Evolutionary conservation across 2,797 vertebrate genomes (phyloP).

Genomic region (Alectoris magna): DNA sequence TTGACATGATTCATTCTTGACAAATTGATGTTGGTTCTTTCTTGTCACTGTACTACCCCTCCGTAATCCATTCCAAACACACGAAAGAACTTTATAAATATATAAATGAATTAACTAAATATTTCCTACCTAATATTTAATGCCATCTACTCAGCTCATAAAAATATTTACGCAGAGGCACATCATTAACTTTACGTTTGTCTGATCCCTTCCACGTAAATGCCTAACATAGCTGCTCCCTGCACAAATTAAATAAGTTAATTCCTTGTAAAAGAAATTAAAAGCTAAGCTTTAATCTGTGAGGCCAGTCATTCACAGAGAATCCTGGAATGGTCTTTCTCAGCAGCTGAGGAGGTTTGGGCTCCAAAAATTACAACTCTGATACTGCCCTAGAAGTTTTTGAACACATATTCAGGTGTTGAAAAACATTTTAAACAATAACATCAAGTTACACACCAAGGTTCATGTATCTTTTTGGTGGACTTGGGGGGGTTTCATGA

Average conservation of each 20-base stretch:
- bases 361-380: neutral
- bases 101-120: conserved; percentile 42
- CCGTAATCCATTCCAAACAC: conserved; percentile 52
- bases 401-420: neutral
- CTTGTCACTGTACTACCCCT: conserved; percentile 7
- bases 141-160: conserved; percentile 30
- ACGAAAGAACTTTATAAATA: conserved; percentile 42
- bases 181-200: conserved; percentile 16
- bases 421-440: neutral
- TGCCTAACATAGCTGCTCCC: neutral
- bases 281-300: conserved; percentile 46
- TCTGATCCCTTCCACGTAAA: neutral
- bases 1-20: neutral
- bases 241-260: conserved; percentile 45
- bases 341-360: neutral
- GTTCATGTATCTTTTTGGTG: neutral
- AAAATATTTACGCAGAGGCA: conserved; percentile 31
- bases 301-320: conserved; percentile 47
- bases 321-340: conserved; percentile 16
- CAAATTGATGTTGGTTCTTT: conserved; percentile 26
- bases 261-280: conserved; percentile 56
- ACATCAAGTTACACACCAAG: neutral
- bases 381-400: neutral
- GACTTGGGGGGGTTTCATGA: neutral
- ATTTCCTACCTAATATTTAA: conserved; percentile 46